A percentile compares a stretch with the other conserved stretches of the same genome.
phyloP scores from a whole-genome alignment of 1,140 invertebrate genomes.

The Anoplophora glabripennis region DNA sequence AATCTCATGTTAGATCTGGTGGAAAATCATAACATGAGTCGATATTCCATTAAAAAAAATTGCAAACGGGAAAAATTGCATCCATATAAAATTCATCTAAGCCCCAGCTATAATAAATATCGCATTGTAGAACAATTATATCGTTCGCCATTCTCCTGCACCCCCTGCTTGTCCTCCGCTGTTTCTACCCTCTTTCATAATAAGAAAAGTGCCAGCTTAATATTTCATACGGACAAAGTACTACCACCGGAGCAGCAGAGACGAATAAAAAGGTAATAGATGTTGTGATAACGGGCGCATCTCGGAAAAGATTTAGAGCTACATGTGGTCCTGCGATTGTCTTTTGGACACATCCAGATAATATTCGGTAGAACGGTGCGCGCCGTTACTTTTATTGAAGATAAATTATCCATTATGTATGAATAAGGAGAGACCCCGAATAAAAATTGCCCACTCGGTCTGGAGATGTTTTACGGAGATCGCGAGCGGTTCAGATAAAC shows the following conservation, averaged over 20 bases:
- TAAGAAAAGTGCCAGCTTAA: not conserved
- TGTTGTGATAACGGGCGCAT: constrained; percentile 1
- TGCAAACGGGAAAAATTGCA: no score
- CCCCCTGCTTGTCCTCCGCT: no score
- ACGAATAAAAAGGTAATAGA: constrained; percentile 11
- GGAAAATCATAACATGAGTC: no score
- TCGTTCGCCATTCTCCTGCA: no score
- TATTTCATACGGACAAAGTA: constrained; percentile 6
- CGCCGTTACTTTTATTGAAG: constrained; percentile 11
- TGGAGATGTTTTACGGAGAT: constrained; percentile 4
- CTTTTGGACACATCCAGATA: constrained; percentile 11
- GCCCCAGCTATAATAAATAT: no score
- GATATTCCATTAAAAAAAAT: no score
- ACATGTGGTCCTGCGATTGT: constrained; percentile 11
- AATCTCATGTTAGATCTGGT: no score
- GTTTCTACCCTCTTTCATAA: no score
- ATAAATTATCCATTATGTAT: constrained; percentile 13
- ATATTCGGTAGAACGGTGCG: constrained; percentile 6
- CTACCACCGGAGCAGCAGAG: constrained; percentile 2
- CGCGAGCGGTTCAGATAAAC: not conserved
- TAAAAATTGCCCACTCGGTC: constrained; percentile 14
- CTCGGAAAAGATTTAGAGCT: constrained; percentile 10
- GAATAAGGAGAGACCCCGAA: constrained; percentile 13
- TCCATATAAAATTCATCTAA: no score
- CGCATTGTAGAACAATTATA: no score